Conservation (phyloP, 2,113 vertebrate species). For the Pungitius pungitius region DNA sequence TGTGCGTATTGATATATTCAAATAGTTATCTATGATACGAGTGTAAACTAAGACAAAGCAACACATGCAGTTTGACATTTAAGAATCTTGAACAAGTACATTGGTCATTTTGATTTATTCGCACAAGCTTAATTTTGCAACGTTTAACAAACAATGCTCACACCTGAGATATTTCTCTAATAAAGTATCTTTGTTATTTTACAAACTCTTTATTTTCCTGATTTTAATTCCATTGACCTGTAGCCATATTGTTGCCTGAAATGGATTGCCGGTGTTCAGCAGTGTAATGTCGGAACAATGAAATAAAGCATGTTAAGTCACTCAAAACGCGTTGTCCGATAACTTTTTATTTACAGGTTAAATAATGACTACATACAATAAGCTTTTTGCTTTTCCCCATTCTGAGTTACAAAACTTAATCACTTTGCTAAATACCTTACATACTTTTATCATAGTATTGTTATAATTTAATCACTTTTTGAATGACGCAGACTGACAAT, state of each 20-base stretch:
- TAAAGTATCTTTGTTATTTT: constrained; percentile 31
- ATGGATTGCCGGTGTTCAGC: constrained; percentile 51
- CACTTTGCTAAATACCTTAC: not conserved
- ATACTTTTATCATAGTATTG: not conserved
- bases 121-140: constrained; percentile 6
- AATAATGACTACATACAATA: not conserved
- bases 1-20: not conserved
- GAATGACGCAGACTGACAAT: not conserved
- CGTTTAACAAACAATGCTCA: not conserved
- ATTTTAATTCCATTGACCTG: constrained; percentile 26
- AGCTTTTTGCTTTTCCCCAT: not conserved
- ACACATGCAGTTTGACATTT: constrained; percentile 2
- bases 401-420: not conserved
- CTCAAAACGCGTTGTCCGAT: not conserved
- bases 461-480: not conserved
- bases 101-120: not conserved
- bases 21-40: not conserved
- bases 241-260: constrained; percentile 58
- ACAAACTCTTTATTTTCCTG: constrained; percentile 7
- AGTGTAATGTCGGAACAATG: constrained; percentile 60
- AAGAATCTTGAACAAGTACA: not conserved
- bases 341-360: constrained; percentile 54
- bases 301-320: constrained; percentile 81
- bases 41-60: not conserved
- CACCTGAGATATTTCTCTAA: constrained; percentile 1